Conservation (phyloP, 2,888 invertebrate species). For the Oxystoma pomonae region DNA sequence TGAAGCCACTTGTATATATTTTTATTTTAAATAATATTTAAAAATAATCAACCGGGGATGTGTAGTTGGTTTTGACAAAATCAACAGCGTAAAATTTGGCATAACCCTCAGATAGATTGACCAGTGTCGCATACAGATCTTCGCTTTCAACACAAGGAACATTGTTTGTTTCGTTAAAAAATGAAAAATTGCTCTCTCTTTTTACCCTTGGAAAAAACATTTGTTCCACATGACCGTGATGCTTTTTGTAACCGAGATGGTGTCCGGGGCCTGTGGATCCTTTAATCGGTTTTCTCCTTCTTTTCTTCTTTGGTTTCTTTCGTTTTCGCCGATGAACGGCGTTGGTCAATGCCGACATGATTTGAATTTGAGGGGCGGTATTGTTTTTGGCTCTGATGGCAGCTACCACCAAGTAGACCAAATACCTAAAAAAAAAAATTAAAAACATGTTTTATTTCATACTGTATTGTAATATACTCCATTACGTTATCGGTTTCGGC, state of each 20-base stretch:
- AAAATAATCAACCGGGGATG: neutral
- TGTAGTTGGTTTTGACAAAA: constrained; percentile 28
- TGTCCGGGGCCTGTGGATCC: neutral
- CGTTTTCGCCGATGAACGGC: constrained; percentile 27
- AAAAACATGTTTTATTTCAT: too few species aligned
- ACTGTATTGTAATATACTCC: too few species aligned
- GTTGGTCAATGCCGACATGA: constrained; percentile 32
- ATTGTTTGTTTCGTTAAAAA: constrained; percentile 14
- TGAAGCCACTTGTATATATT: too few species aligned
- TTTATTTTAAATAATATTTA: neutral
- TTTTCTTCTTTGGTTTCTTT: constrained; percentile 24
- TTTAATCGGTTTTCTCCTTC: constrained; percentile 14
- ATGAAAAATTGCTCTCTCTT: constrained; percentile 33
- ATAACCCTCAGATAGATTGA: constrained; percentile 56
- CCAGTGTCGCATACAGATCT: constrained; percentile 51
- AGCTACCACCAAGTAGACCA: constrained; percentile 72
- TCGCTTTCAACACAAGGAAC: constrained; percentile 42
- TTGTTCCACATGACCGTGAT: constrained; percentile 20
- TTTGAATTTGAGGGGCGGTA: constrained; percentile 35
- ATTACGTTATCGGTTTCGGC: too few species aligned
- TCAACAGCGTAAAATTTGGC: constrained; percentile 46
- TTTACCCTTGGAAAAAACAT: constrained; percentile 21
- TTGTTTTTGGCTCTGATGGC: constrained; percentile 62
- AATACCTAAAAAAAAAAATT: constrained; percentile 51
- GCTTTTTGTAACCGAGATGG: constrained; percentile 15